These are phyloP conservation scores for Melangyna quadrimaculata DNA, from an alignment of 2,888 invertebrate genomes.

Conservation along the genomic window DNA sequence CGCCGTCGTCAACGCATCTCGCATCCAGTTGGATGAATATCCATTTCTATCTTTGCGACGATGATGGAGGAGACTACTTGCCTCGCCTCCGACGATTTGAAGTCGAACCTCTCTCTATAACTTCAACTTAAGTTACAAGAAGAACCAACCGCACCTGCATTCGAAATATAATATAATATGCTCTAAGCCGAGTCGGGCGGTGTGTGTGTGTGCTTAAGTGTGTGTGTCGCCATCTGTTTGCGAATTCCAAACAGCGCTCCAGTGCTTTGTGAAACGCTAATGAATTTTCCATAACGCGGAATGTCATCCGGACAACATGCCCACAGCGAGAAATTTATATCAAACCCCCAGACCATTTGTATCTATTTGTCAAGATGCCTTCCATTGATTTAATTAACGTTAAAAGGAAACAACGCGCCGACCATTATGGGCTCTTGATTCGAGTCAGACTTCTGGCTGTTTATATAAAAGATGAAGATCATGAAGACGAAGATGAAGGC, in stretches of 20 bases:
- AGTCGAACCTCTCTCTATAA: background rate
- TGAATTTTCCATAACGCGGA: slow-evolving; percentile 71
- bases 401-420: slow-evolving; percentile 67
- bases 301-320: slow-evolving; percentile 65
- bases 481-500: slow-evolving; percentile 1
- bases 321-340: slow-evolving; percentile 65
- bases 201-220: background rate
- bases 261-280: slow-evolving; percentile 62
- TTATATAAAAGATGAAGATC: background rate
- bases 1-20: slow-evolving; percentile 23
- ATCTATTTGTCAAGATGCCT: slow-evolving; percentile 72
- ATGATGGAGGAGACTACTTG: slow-evolving; percentile 1
- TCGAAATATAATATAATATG: slow-evolving; percentile 1
- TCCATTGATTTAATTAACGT: slow-evolving; percentile 72
- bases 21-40: slow-evolving; percentile 36
- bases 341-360: slow-evolving; percentile 65
- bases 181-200: background rate
- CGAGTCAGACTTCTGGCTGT: background rate
- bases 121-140: background rate
- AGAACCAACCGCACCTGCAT: slow-evolving; percentile 26
- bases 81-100: slow-evolving; percentile 11
- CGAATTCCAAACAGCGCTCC: slow-evolving; percentile 56
- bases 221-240: slow-evolving; percentile 36
- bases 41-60: slow-evolving; percentile 45
- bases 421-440: slow-evolving; percentile 55